Base-by-base conservation (phyloP, 2,797 vertebrate genomes). In the Mormyrops boulengeri region DNA sequence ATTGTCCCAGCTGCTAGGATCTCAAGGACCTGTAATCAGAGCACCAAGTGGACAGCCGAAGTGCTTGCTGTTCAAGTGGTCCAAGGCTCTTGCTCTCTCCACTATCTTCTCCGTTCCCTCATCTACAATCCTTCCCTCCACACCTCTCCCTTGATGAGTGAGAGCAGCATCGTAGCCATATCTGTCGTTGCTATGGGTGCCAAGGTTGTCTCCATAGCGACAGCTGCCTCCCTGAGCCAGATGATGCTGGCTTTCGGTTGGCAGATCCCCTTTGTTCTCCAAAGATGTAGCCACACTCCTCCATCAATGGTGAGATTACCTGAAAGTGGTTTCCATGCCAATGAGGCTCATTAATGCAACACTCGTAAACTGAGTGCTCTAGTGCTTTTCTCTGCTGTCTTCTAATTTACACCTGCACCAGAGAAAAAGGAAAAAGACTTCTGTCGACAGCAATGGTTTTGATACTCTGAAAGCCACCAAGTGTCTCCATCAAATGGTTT, bases 121-220 rank as follows among this genome's bases (percentile, higher is more conserved):
- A 49, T 19, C 69, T 26, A 5, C 41, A 73, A 66, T 80, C 53
- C 9, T 93, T 92, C 90, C 69, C 89, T 90, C 91, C 91, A 92
- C 90, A 90, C 8, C 12, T 22, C 57, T 66, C 47, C 14, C 55
- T 41, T 87, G 47, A 66, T 85, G 60, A 26, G 9, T 53, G 80
- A 41, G 7, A 87, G 12, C 4, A 69, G 91, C 88, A 90, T 91
- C 26, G 89, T 87, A 62, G 90, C 53, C 85, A 8, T 52, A 89
- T 89, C 90, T 88, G 91, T 66, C 52, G 91, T 93, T 93, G 91
- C 92, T 69, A 89, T 88, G 90, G 90, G 88, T 88, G 85, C 88
- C 90, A 73, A 90, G 90, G 91, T 6, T 57, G 91, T 95, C 91
- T 17, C 93, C 91, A 91, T 88, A 90, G 93, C 91, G 94, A 95